A percentile compares a stretch with the other conserved stretches of the same genome.
Conservation (phyloP, 2,113 vertebrate species). For the Apteryx owenii region DNA sequence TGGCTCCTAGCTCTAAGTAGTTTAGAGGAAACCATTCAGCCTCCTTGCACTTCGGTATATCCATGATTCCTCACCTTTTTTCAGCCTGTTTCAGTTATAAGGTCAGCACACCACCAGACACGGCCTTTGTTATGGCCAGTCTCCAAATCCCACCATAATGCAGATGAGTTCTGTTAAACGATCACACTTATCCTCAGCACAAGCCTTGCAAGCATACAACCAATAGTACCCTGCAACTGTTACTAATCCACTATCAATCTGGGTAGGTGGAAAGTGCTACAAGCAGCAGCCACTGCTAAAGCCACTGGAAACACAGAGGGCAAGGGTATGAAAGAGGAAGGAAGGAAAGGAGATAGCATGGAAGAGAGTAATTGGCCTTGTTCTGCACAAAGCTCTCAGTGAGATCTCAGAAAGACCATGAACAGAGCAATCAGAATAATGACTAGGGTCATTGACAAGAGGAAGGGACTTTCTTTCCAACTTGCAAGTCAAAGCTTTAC, state of each 20-base stretch:
- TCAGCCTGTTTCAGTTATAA: not conserved
- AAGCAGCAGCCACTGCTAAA: not conserved
- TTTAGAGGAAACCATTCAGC: not conserved
- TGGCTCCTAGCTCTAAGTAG: not conserved
- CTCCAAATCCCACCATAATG: not conserved
- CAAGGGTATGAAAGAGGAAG: not conserved
- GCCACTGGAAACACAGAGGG: not conserved
- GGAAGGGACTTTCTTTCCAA: not conserved
- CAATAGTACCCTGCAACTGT: not conserved
- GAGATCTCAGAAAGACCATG: not conserved
- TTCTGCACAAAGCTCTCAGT: not conserved
- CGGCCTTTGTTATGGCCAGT: not conserved
- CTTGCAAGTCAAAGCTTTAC: not conserved
- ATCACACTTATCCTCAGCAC: not conserved
- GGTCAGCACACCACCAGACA: not conserved
- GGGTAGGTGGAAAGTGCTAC: not conserved
- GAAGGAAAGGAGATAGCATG: not conserved
- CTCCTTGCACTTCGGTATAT: too few species aligned
- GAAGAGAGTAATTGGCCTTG: not conserved
- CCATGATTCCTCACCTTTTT: not conserved
- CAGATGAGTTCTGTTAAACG: not conserved
- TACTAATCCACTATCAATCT: not conserved
- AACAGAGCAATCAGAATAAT: not conserved
- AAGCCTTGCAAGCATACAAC: not conserved
- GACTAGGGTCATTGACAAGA: not conserved